These are phyloP conservation scores for Aphrocallistes beatrix DNA, from an alignment of 37 sponge, comb jelly and placozoan genomes.

Conservation along the genomic window DNA sequence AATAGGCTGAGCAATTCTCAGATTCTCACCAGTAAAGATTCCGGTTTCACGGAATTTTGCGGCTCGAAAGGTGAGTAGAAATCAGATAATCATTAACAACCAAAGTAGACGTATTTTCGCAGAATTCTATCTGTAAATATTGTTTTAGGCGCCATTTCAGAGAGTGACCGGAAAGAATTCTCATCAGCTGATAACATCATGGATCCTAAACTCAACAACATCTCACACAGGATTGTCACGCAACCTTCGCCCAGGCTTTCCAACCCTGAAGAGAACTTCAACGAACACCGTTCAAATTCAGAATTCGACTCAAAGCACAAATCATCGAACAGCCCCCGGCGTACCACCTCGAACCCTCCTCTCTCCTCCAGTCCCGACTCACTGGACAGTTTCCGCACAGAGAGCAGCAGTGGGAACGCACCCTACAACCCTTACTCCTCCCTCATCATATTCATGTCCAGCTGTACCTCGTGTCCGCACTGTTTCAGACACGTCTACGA, in stretches of 20 bases:
- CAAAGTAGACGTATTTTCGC: not conserved
- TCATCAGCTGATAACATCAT: not conserved
- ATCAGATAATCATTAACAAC: not conserved
- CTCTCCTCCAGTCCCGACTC: not conserved
- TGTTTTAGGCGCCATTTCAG: not conserved
- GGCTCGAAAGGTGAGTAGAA: not conserved
- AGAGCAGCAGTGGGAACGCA: not conserved
- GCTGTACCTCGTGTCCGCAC: not conserved
- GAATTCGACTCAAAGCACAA: not conserved
- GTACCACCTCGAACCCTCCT: not conserved
- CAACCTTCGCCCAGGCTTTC: not conserved
- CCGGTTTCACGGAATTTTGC: not conserved
- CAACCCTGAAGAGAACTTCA: not conserved
- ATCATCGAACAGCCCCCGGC: not conserved
- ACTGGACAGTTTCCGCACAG: not conserved
- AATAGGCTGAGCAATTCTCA: not conserved
- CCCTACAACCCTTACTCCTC: not conserved
- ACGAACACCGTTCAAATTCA: not conserved
- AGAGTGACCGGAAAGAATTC: not conserved
- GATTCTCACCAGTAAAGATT: conserved; percentile 6
- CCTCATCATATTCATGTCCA: not conserved
- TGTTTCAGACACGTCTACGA: not conserved
- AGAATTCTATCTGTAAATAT: not conserved
- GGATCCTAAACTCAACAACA: not conserved
- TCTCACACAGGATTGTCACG: not conserved